phyloP scores from a whole-genome alignment of 2,113 vertebrate genomes.

The Phalacrocorax carbo region DNA sequence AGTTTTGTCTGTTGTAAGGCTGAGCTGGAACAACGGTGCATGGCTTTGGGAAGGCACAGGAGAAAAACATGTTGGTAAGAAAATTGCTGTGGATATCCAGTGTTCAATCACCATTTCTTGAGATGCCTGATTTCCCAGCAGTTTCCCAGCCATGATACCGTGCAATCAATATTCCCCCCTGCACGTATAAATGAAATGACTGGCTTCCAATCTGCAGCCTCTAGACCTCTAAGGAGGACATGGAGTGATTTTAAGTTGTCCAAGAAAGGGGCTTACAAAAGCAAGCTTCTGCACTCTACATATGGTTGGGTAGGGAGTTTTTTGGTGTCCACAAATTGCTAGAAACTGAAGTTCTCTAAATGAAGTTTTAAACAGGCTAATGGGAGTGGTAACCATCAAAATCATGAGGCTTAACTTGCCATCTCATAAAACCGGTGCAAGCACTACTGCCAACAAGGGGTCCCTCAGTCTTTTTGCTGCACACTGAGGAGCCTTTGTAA shows the following conservation, averaged over 20 bases:
- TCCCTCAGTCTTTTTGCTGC: not conserved
- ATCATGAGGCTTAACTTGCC: not conserved
- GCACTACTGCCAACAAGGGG: fast-evolving
- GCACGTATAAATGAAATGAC: not conserved
- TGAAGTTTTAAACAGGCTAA: not conserved
- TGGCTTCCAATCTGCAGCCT: not conserved
- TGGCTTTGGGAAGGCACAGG: not conserved
- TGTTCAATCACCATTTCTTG: not conserved
- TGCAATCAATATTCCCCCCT: fast-evolving
- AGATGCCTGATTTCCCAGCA: not conserved
- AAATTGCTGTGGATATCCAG: not conserved
- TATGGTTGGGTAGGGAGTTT: not conserved
- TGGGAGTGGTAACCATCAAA: not conserved
- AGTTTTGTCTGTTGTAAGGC: not conserved
- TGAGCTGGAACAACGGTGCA: not conserved
- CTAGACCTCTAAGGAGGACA: not conserved
- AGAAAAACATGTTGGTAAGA: not conserved
- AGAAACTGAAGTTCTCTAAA: not conserved
- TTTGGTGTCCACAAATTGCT: not conserved
- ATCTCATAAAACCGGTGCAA: not conserved
- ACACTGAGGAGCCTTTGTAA: not conserved
- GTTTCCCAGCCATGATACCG: not conserved
- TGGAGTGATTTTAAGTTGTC: not conserved
- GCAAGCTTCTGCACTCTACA: not conserved
- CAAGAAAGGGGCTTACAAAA: not conserved